A percentile compares a stretch with the other conserved stretches of the same genome.
phyloP scores from a whole-genome alignment of 2,113 vertebrate species.

The Agelaius phoeniceus region DNA sequence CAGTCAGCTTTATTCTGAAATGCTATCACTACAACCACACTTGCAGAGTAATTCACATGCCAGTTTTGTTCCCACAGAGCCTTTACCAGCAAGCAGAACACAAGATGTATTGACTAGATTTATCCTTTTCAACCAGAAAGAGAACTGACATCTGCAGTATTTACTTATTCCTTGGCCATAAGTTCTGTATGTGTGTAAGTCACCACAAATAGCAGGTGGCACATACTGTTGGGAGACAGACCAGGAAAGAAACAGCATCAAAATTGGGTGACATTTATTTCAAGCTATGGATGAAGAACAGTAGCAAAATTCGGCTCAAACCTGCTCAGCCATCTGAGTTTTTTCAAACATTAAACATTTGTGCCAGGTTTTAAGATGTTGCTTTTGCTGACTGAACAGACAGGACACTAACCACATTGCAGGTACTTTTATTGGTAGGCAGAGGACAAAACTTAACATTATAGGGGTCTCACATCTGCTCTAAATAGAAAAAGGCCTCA shows the following conservation, averaged over 20 bases:
- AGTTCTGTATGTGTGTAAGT: background rate
- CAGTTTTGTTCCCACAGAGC: background rate
- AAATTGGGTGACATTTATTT: background rate
- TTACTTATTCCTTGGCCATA: background rate
- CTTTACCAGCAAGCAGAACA: background rate
- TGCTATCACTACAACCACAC: background rate
- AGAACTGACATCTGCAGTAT: background rate
- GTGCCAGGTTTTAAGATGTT: background rate
- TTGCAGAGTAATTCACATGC: background rate
- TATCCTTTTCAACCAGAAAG: background rate
- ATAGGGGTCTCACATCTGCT: background rate
- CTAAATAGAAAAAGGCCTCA: background rate
- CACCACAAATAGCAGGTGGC: background rate
- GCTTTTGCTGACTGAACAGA: background rate
- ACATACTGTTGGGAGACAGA: background rate
- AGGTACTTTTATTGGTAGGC: background rate
- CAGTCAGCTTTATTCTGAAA: background rate
- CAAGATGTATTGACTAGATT: background rate
- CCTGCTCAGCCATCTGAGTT: background rate
- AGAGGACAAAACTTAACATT: background rate
- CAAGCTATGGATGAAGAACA: background rate
- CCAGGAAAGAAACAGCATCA: background rate
- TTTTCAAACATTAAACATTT: background rate
- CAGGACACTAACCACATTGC: background rate
- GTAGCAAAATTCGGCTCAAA: background rate